Evolutionary conservation across 2,113 vertebrate genomes (phyloP).

Genomic region (Dermatemys mawii): DNA sequence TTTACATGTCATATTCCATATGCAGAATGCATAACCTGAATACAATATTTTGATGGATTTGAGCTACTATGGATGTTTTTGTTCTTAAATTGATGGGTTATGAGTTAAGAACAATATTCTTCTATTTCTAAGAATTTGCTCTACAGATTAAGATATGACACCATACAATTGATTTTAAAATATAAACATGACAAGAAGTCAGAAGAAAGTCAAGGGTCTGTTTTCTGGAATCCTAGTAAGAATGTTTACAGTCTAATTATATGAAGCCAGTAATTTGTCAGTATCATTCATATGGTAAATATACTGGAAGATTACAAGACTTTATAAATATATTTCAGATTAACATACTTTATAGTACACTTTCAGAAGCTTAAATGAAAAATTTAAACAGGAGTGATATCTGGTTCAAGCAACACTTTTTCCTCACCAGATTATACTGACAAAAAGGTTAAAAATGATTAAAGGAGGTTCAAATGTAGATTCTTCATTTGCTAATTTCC

Average conservation of each 20-base stretch:
- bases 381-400: background rate
- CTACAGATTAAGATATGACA: background rate
- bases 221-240: background rate
- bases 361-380: background rate
- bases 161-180: background rate
- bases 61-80: conserved; percentile 56
- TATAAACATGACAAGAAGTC: background rate
- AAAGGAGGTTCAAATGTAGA: background rate
- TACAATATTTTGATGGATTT: conserved; percentile 65
- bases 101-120: background rate
- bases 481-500: background rate
- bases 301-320: background rate
- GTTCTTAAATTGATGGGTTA: conserved; percentile 53
- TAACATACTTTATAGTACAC: background rate
- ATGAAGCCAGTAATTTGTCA: background rate
- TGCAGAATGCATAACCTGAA: conserved; percentile 63
- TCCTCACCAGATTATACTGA: background rate
- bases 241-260: background rate
- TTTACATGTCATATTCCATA: conserved; percentile 70
- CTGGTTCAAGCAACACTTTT: background rate
- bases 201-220: conserved; percentile 10
- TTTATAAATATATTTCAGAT: background rate
- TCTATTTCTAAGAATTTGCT: background rate
- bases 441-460: background rate
- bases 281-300: background rate